A percentile compares a stretch with the other conserved stretches of the same genome.
phyloP scores from a whole-genome alignment of 2,888 invertebrate species.

The Drosophila emarginata region DNA sequence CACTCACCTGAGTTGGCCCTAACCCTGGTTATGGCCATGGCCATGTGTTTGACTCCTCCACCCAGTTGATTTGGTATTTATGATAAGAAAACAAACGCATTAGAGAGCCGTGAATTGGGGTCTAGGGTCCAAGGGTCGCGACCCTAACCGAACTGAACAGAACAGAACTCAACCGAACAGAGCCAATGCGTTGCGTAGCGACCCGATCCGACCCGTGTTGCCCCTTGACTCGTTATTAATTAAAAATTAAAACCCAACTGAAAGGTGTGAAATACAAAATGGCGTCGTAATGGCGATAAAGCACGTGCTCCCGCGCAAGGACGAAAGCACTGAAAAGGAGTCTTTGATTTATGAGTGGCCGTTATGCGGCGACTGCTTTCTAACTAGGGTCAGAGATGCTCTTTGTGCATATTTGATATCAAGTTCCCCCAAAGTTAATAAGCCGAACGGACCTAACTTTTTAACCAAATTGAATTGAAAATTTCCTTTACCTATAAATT shows the following conservation, averaged over 20 bases:
- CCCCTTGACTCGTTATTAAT: slow-evolving; percentile 72
- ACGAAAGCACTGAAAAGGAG: slow-evolving; percentile 24
- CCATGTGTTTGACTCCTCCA: slow-evolving; percentile 55
- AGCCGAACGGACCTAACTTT: slow-evolving; percentile 41
- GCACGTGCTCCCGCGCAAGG: slow-evolving; percentile 59
- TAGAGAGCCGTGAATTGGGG: slow-evolving; percentile 47
- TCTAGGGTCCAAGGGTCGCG: slow-evolving; percentile 22
- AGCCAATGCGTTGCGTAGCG: neutral
- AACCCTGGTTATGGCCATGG: slow-evolving; percentile 26
- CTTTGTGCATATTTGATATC: slow-evolving; percentile 55
- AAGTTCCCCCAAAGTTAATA: slow-evolving; percentile 55
- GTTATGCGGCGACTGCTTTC: neutral
- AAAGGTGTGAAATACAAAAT: slow-evolving; percentile 77
- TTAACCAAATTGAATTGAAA: slow-evolving; percentile 45
- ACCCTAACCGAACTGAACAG: slow-evolving; percentile 3
- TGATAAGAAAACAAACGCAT: slow-evolving; percentile 79
- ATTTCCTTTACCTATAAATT: slow-evolving; percentile 53
- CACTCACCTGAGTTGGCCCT: slow-evolving; percentile 56
- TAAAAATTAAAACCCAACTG: slow-evolving; percentile 76
- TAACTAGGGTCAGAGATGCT: neutral
- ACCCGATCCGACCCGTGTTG: slow-evolving; percentile 23
- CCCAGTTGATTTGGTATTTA: slow-evolving; percentile 73
- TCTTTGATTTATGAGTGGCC: slow-evolving; percentile 66
- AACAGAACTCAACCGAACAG: neutral
- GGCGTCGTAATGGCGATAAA: slow-evolving; percentile 75